phyloP scores from a whole-genome alignment of 2,797 vertebrate species.

The Malacoctenus gilli region DNA sequence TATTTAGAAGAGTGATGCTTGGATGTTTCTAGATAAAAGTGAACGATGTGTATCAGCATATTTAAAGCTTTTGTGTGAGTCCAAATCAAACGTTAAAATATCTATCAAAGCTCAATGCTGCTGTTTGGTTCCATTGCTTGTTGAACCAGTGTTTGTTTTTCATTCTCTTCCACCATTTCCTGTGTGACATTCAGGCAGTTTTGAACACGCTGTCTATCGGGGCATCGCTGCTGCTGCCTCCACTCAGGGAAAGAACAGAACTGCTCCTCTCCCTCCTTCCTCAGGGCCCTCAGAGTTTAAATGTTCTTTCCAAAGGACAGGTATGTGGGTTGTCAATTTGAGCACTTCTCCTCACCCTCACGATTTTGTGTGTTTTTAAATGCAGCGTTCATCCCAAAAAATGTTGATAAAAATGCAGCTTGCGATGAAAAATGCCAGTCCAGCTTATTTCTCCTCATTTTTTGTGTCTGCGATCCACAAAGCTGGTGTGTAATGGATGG shows the following conservation, averaged over 20 bases:
- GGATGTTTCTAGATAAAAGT: too few relatives aligned
- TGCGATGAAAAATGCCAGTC: background rate
- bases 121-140: too few relatives aligned
- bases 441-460: slow-evolving; percentile 8
- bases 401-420: too few relatives aligned
- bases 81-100: too few relatives aligned
- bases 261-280: slow-evolving; percentile 86
- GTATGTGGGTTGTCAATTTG: slow-evolving; percentile 51
- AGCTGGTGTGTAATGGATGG: slow-evolving; percentile 13
- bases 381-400: too few relatives aligned
- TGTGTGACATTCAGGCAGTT: slow-evolving; percentile 77
- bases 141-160: slow-evolving; percentile 20
- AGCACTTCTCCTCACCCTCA: too few relatives aligned
- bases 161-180: slow-evolving; percentile 18
- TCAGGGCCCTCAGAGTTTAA: slow-evolving; percentile 86
- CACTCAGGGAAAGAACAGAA: slow-evolving; percentile 85
- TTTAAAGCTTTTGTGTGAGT: too few relatives aligned
- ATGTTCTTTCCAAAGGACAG: slow-evolving; percentile 86
- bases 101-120: too few relatives aligned
- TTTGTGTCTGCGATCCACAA: slow-evolving; percentile 11
- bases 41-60: too few relatives aligned
- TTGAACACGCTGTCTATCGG: slow-evolving; percentile 85
- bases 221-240: slow-evolving; percentile 84
- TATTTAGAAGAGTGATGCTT: too few relatives aligned
- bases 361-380: too few relatives aligned